These are phyloP conservation scores for Ciconia boyciana DNA, from an alignment of 2,113 vertebrate species.

Conservation along the genomic window DNA sequence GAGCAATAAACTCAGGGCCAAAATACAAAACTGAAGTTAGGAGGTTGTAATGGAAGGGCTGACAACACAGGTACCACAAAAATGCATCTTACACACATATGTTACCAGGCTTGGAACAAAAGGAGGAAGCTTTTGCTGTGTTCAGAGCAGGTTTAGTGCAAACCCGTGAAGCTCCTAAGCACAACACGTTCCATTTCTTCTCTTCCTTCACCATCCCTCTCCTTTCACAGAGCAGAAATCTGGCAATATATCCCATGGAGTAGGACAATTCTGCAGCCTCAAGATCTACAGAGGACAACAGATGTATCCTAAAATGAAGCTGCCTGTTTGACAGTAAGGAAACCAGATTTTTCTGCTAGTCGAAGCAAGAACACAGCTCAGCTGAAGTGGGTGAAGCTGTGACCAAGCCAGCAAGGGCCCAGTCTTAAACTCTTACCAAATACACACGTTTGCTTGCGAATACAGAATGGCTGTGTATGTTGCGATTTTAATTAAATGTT, in stretches of 20 bases:
- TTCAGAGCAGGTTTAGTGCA: neutral
- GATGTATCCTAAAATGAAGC: neutral
- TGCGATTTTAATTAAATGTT: neutral
- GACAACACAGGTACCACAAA: neutral
- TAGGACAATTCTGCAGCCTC: neutral
- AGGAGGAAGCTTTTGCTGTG: neutral
- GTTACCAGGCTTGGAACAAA: neutral
- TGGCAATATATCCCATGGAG: neutral
- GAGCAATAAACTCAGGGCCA: neutral
- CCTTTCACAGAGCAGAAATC: neutral
- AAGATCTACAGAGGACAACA: neutral
- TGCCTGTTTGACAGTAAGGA: neutral
- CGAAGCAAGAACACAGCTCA: neutral
- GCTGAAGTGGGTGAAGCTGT: neutral
- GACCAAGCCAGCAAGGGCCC: neutral
- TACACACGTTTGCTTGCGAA: neutral
- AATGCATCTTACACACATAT: fast-evolving
- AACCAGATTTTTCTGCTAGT: neutral
- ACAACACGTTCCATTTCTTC: neutral
- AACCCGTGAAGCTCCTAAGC: neutral
- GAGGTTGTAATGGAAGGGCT: neutral
- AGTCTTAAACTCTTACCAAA: neutral
- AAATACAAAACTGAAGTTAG: neutral
- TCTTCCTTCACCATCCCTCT: neutral
- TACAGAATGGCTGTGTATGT: neutral